A percentile compares a stretch with the other conserved stretches of the same genome.
These are phyloP conservation scores for Solea solea DNA, from an alignment of 2,113 vertebrate species.

Conservation along the genomic window DNA sequence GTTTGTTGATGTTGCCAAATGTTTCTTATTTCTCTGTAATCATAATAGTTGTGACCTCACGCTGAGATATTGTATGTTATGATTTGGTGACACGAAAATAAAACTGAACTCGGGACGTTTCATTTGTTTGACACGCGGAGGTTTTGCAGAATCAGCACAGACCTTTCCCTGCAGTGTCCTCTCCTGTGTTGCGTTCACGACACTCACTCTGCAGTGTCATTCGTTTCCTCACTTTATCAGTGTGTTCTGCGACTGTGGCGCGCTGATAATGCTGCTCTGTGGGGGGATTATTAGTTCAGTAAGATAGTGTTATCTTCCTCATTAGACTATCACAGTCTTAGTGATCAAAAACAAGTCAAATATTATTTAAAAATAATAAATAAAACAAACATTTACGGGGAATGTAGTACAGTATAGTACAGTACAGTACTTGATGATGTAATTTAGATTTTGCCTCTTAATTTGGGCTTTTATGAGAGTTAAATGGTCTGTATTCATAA, in stretches of 20 bases:
- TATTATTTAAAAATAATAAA: too few relatives aligned
- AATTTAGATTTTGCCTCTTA: too few relatives aligned
- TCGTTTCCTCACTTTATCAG: conserved; percentile 50
- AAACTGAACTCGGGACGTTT: neutral
- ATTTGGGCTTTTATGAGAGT: too few relatives aligned
- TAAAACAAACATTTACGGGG: too few relatives aligned
- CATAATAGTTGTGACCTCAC: too few relatives aligned
- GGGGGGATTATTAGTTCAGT: conserved; percentile 18
- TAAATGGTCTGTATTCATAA: too few relatives aligned
- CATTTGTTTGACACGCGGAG: neutral
- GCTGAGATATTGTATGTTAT: neutral
- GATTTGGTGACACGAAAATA: neutral
- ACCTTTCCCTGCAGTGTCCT: neutral
- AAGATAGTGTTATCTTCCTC: conserved; percentile 39
- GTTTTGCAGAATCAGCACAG: too few relatives aligned
- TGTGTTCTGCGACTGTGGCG: conserved; percentile 12
- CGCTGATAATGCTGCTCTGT: conserved; percentile 54
- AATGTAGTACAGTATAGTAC: too few relatives aligned
- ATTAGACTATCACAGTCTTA: neutral
- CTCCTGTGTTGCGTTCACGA: conserved; percentile 30
- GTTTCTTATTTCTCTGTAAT: too few relatives aligned
- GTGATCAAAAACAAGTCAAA: conserved; percentile 13
- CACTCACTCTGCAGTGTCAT: conserved; percentile 46
- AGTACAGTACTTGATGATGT: too few relatives aligned
- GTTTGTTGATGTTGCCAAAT: too few relatives aligned